Percentiles rank a stretch among this genome's conserved stretches.
Evolutionary conservation across 2,888 invertebrate genomes (phyloP).

Genomic region (Melangyna quadrimaculata): DNA sequence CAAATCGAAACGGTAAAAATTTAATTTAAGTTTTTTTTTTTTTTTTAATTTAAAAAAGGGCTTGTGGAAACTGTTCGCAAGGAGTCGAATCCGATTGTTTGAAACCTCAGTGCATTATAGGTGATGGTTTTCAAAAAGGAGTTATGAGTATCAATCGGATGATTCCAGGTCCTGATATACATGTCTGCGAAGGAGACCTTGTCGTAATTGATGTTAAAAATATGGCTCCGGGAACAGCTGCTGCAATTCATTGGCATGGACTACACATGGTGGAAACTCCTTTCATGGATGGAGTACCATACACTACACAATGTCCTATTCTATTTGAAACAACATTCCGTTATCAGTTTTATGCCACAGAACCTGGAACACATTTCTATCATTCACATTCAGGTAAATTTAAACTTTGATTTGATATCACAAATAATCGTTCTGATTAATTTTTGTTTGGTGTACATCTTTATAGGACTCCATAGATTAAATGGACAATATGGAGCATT

Average conservation of each 20-base stretch:
- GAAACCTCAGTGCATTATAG: slow-evolving; percentile 81
- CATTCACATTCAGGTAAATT: slow-evolving; percentile 71
- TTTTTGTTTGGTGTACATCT: background rate
- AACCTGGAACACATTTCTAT: slow-evolving; percentile 92
- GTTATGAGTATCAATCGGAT: slow-evolving; percentile 81
- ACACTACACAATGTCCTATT: slow-evolving; percentile 91
- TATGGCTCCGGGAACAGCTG: slow-evolving; percentile 87
- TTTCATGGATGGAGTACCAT: slow-evolving; percentile 92
- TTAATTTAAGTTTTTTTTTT: too few relatives aligned
- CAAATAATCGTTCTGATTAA: too few relatives aligned
- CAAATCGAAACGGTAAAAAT: background rate
- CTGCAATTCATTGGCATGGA: slow-evolving; percentile 95
- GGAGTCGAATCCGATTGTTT: slow-evolving; percentile 79
- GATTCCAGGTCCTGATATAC: slow-evolving; percentile 82
- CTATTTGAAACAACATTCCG: slow-evolving; percentile 85
- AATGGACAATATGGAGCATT: slow-evolving; percentile 91
- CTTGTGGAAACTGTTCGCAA: slow-evolving; percentile 81
- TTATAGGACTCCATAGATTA: slow-evolving; percentile 86
- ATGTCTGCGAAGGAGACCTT: slow-evolving; percentile 90
- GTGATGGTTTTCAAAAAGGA: slow-evolving; percentile 81
- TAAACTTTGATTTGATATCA: background rate
- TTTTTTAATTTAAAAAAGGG: slow-evolving; percentile 75
- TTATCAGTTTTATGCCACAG: slow-evolving; percentile 86
- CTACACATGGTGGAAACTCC: slow-evolving; percentile 88
- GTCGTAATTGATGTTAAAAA: slow-evolving; percentile 91